Evolutionary conservation across 2,888 invertebrate genomes (phyloP).

Genomic region (Chrysina gloriosa): DNA sequence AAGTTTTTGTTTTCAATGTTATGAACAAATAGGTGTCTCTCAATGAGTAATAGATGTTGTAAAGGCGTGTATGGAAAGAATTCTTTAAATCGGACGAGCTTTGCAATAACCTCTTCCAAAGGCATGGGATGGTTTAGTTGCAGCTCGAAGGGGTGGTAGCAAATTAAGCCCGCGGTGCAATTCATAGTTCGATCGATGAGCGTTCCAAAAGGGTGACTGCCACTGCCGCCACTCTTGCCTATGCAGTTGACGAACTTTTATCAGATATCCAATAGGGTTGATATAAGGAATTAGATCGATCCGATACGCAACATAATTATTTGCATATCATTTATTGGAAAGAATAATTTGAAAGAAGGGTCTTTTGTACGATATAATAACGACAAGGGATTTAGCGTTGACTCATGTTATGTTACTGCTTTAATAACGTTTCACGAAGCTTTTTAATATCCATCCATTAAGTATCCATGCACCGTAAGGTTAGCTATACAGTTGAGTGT

Average conservation of each 20-base stretch:
- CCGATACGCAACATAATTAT: conserved; percentile 44
- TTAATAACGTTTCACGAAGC: conserved; percentile 3
- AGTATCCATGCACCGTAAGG: too few species aligned
- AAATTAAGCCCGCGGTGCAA: conserved; percentile 32
- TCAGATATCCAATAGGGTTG: conserved; percentile 32
- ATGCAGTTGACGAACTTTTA: conserved; percentile 31
- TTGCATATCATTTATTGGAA: conserved; percentile 44
- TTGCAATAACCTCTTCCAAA: too few species aligned
- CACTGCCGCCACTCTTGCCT: conserved; percentile 12
- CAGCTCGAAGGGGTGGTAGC: not conserved
- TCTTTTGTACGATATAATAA: not conserved
- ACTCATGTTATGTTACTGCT: not conserved
- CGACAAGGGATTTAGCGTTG: not conserved
- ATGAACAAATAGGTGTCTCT: too few species aligned
- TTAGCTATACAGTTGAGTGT: too few species aligned
- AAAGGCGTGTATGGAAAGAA: too few species aligned
- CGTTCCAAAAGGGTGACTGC: conserved; percentile 23
- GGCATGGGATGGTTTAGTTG: too few species aligned
- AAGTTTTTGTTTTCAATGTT: too few species aligned
- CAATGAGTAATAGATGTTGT: too few species aligned
- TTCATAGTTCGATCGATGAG: conserved; percentile 36
- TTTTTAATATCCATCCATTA: not conserved
- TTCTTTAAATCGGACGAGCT: too few species aligned
- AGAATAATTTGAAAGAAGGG: conserved; percentile 19
- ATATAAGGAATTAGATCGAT: conserved; percentile 42